Evolutionary conservation across 37 sponge, comb jelly and placozoan genomes (phyloP).

Genomic region (Bolinopsis microptera): DNA sequence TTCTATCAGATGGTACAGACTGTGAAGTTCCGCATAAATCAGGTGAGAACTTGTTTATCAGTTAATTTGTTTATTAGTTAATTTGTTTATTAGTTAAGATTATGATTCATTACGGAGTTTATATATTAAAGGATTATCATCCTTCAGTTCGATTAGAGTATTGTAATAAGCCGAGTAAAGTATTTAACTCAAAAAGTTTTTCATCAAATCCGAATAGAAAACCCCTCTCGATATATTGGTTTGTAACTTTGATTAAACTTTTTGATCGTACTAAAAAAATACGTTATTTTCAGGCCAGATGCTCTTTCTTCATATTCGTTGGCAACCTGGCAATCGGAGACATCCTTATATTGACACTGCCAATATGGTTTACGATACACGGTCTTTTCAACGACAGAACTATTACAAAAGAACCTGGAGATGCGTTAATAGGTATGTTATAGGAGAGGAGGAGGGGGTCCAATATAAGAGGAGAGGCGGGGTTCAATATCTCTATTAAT

Average conservation of each 20-base stretch:
- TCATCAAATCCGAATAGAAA: too few relatives aligned
- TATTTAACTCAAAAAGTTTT: too few relatives aligned
- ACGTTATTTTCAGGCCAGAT: constrained; percentile 7
- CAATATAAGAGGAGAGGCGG: too few relatives aligned
- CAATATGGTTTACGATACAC: constrained; percentile 14
- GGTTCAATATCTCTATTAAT: too few relatives aligned
- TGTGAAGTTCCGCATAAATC: neutral
- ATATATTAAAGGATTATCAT: neutral
- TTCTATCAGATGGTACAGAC: constrained; percentile 13
- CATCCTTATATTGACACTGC: constrained; percentile 8
- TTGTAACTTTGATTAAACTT: too few relatives aligned
- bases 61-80: too few relatives aligned
- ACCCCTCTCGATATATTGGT: too few relatives aligned
- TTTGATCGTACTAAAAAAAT: too few relatives aligned
- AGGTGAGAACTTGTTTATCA: too few relatives aligned
- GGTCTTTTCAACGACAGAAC: constrained; percentile 32
- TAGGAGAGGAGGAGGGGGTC: too few relatives aligned
- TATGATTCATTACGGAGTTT: neutral
- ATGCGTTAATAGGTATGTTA: constrained; percentile 9
- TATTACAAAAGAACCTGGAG: neutral
- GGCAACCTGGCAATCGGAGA: constrained; percentile 26
- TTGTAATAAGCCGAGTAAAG: neutral
- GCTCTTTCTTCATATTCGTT: constrained; percentile 24
- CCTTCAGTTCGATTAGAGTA: neutral
- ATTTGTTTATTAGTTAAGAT: too few relatives aligned